Conservation (phyloP, 1,140 invertebrate genomes). For the Leucophenga varia region DNA sequence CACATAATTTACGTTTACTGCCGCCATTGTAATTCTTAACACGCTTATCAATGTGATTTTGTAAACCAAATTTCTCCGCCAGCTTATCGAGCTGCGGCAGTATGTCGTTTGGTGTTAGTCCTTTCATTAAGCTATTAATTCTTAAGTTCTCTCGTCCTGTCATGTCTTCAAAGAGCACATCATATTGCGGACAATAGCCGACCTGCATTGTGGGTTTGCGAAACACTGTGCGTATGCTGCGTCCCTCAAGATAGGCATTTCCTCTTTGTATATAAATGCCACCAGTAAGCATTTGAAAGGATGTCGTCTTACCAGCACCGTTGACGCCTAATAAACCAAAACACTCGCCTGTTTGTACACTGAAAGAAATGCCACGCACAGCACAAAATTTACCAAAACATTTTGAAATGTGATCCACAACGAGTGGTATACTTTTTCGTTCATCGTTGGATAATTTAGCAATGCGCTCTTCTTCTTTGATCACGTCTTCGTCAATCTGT, state of each 20-base stretch:
- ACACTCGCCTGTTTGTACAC: constrained; percentile 63
- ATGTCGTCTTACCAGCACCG: constrained; percentile 79
- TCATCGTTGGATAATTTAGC: not conserved
- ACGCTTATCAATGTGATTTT: constrained; percentile 53
- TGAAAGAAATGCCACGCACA: constrained; percentile 66
- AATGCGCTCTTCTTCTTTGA: not conserved
- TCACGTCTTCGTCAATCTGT: constrained; percentile 1
- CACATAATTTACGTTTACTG: constrained; percentile 90
- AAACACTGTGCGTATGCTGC: constrained; percentile 55
- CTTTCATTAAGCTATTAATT: constrained; percentile 72
- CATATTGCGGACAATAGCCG: constrained; percentile 79
- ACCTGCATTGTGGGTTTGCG: constrained; percentile 61
- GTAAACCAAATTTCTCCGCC: constrained; percentile 45
- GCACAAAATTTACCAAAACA: constrained; percentile 64
- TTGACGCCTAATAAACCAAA: constrained; percentile 86
- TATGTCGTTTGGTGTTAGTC: constrained; percentile 61
- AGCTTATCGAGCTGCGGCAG: constrained; percentile 28
- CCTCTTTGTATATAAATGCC: constrained; percentile 62
- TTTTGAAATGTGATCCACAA: constrained; percentile 61
- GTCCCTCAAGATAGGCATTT: constrained; percentile 57
- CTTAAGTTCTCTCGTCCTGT: constrained; percentile 74
- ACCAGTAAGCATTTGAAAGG: constrained; percentile 84
- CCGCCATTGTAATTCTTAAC: constrained; percentile 76
- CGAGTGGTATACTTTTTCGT: not conserved
- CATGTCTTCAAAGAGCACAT: constrained; percentile 75